phyloP scores from a whole-genome alignment of 1,140 invertebrate species.

The Psix sp. region DNA sequence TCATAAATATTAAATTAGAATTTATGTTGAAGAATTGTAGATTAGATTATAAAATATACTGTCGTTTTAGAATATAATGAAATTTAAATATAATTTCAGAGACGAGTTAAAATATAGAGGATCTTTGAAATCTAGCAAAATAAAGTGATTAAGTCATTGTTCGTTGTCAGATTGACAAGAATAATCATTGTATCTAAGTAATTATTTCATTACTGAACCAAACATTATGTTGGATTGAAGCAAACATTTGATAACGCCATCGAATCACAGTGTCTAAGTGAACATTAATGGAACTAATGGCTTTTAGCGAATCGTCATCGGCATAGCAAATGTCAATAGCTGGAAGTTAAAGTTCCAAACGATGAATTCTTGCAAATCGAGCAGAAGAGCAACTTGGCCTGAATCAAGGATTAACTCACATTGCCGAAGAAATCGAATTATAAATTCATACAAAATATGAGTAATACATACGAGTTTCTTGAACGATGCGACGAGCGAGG shows the following conservation, averaged over 20 bases:
- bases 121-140: no score
- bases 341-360: slow-evolving; percentile 3
- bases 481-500: slow-evolving; percentile 9
- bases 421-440: slow-evolving; percentile 40
- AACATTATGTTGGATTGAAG: not conserved
- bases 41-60: no score
- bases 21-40: no score
- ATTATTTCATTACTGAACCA: not conserved
- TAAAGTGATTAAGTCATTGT: no score
- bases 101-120: no score
- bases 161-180: no score
- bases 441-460: slow-evolving; percentile 33
- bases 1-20: no score
- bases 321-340: slow-evolving; percentile 18
- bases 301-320: slow-evolving; percentile 22
- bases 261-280: not conserved
- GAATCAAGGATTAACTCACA: slow-evolving; percentile 25
- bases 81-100: no score
- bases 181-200: no score
- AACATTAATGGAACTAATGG: slow-evolving; percentile 16
- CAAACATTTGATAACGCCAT: not conserved
- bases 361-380: slow-evolving; percentile 2
- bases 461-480: slow-evolving; percentile 22
- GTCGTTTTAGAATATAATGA: no score
- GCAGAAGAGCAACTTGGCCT: slow-evolving; percentile 12